These are phyloP conservation scores for Allophyes oxyacanthae DNA, from an alignment of 2,888 invertebrate genomes.

Conservation along the genomic window DNA sequence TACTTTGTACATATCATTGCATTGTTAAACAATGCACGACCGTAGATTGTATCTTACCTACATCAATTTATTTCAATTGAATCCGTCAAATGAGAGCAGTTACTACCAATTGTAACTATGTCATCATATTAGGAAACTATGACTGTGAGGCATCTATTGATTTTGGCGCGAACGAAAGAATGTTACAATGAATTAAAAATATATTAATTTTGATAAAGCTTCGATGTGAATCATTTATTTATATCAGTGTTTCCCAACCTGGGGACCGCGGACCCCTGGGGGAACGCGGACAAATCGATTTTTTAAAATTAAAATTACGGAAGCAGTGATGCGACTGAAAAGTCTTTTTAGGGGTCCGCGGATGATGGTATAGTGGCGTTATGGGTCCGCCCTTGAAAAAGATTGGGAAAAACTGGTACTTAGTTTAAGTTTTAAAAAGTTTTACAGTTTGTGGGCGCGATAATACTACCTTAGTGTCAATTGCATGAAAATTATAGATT, in stretches of 20 bases:
- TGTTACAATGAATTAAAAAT: conserved; percentile 22
- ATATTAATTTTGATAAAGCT: conserved; percentile 27
- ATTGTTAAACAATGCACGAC: conserved; percentile 54
- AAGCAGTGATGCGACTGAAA: too few species aligned
- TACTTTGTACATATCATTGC: conserved; percentile 57
- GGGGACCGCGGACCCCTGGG: too few species aligned
- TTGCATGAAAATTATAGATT: conserved; percentile 27
- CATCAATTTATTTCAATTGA: conserved; percentile 81
- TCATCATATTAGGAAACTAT: conserved; percentile 63
- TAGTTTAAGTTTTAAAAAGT: conserved; percentile 69
- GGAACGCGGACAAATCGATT: too few species aligned
- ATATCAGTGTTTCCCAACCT: too few species aligned
- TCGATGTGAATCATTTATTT: conserved; percentile 25
- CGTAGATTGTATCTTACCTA: conserved; percentile 56
- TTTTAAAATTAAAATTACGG: too few species aligned
- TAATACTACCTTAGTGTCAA: conserved; percentile 23
- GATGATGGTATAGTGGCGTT: too few species aligned
- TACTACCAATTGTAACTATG: conserved; percentile 69
- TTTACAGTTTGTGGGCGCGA: conserved; percentile 57
- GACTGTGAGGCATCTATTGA: conserved; percentile 31
- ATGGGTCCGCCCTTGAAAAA: too few species aligned
- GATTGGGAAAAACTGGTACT: too few species aligned
- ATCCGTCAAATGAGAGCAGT: conserved; percentile 57
- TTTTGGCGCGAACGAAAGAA: conserved; percentile 14
- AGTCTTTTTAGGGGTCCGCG: too few species aligned